Base-by-base conservation (phyloP, 2,888 invertebrate genomes). In the Rosalia funebris region DNA sequence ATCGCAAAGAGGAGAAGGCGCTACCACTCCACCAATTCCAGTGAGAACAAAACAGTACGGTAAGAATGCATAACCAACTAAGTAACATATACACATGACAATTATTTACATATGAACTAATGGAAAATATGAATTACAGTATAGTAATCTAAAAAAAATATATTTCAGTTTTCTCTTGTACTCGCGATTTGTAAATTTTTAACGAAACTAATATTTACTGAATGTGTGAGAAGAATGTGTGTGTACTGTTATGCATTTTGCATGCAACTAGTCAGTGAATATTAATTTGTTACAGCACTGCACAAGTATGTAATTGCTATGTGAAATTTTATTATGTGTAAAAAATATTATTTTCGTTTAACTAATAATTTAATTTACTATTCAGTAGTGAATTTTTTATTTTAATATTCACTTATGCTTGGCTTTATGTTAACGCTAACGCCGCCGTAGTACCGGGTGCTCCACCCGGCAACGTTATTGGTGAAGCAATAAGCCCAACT, bases 41-140 rank as follows among this genome's bases (percentile, higher is more conserved):
- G 95, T 95, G 73, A 89, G 94, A 84, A 98, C 98, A 52, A 95
- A 96, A 83, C 95, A 95, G 90, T 97, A 96, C 87, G 95, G 98
- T 98, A 93, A 92, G 96, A 85, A 7, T 25, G n/a, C n/a, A n/a
- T n/a, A n/a, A n/a, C n/a, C n/a, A n/a, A n/a, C n/a, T n/a, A n/a
- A n/a, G n/a, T n/a, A n/a, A n/a, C n/a, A n/a, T n/a, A n/a, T n/a
- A n/a, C n/a, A n/a, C n/a, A n/a, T n/a, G n/a, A n/a, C n/a, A n/a
- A n/a, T n/a, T n/a, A n/a, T n/a, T n/a, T n/a, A n/a, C n/a, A n/a
- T n/a, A n/a, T n/a, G n/a, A n/a, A n/a, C n/a, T n/a, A n/a, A n/a
- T n/a, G n/a, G n/a, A n/a, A n/a, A n/a, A n/a, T n/a, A n/a, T n/a
- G n/a, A n/a, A n/a, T n/a, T n/a, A n/a, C n/a, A n/a, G n/a, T n/a